Percentiles rank a stretch among this genome's conserved stretches.
Conservation (phyloP, 2,113 vertebrate genomes). For the Onychostruthus taczanowskii region DNA sequence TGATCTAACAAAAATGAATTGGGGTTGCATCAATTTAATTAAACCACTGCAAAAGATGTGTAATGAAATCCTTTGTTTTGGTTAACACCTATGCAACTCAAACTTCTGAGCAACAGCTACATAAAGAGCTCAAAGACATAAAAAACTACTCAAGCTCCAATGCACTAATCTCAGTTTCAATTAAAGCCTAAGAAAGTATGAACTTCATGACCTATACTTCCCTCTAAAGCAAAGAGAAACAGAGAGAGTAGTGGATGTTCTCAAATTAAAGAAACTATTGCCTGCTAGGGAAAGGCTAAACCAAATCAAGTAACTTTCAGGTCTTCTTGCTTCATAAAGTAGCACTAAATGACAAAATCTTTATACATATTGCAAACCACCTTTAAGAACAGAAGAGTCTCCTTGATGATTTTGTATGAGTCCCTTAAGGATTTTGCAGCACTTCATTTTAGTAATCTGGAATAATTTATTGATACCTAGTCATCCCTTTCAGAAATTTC, state of each 20-base stretch:
- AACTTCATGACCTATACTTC: background rate
- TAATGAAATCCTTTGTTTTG: background rate
- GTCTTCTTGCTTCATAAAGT: background rate
- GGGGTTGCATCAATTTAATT: background rate
- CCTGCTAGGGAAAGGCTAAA: background rate
- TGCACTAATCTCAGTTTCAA: background rate
- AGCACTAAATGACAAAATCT: background rate
- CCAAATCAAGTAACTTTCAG: background rate
- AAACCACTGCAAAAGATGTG: background rate
- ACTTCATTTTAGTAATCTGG: conserved; percentile 41
- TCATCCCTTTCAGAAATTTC: conserved; percentile 20
- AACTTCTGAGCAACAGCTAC: background rate
- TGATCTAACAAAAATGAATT: background rate
- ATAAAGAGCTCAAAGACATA: background rate
- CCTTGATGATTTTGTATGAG: background rate
- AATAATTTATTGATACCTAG: conserved; percentile 24
- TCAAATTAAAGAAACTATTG: background rate
- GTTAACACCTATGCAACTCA: conserved; percentile 2
- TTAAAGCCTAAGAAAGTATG: background rate
- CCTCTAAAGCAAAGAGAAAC: background rate
- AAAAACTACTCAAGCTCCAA: background rate
- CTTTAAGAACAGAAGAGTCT: background rate
- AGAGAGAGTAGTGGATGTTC: background rate
- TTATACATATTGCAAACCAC: background rate
- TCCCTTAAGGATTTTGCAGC: background rate